A percentile compares a stretch with the other conserved stretches of the same genome.
Evolutionary conservation across 2,113 vertebrate genomes (phyloP).

Genomic region (Notechis scutatus): DNA sequence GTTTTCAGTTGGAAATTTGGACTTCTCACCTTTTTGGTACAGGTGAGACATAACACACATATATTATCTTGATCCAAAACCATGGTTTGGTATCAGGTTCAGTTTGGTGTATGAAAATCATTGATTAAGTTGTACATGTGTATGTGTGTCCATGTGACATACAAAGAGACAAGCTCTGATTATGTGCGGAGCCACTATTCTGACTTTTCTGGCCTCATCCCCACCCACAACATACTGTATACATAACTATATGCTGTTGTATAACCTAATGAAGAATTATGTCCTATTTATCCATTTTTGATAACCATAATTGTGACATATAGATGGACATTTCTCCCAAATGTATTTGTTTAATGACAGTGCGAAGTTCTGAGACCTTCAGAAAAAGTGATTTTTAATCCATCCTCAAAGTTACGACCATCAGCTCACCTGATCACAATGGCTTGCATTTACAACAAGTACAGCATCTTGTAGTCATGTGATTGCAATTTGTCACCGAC

Average conservation of each 20-base stretch:
- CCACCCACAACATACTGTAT: background rate
- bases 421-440: background rate
- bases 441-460: too few relatives aligned
- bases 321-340: background rate
- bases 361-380: background rate
- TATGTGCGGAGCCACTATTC: background rate
- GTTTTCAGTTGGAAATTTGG: too few relatives aligned
- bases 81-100: background rate
- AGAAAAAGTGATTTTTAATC: background rate
- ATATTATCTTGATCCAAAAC: background rate
- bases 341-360: background rate
- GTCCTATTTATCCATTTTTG: background rate
- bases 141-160: background rate
- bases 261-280: background rate
- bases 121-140: background rate
- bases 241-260: background rate
- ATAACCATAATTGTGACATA: background rate
- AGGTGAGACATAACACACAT: too few relatives aligned
- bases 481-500: background rate
- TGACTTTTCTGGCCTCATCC: background rate
- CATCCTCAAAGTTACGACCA: background rate
- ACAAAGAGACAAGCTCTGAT: background rate
- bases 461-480: background rate
- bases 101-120: background rate
- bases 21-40: too few relatives aligned